These are phyloP conservation scores for Callipepla squamata DNA, from an alignment of 2,113 vertebrate species.

Conservation along the genomic window DNA sequence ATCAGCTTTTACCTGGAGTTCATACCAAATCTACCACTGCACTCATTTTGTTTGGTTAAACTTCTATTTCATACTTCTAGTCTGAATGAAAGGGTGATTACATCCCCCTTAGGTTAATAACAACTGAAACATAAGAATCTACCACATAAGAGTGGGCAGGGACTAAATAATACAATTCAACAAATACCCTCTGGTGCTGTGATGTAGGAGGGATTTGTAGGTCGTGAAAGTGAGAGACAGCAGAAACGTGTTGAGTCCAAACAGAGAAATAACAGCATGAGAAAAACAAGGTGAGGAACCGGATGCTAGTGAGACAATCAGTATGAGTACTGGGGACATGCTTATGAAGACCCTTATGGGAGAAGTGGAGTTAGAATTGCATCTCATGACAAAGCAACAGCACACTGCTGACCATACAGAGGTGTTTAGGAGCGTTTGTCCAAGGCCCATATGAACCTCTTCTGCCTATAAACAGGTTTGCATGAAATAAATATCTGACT, in stretches of 20 bases:
- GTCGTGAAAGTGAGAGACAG: neutral
- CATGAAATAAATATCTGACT: neutral
- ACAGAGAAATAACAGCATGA: neutral
- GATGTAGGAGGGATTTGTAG: neutral
- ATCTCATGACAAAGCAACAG: neutral
- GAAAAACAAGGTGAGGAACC: neutral
- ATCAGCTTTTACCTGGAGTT: constrained; percentile 10
- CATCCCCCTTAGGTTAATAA: neutral
- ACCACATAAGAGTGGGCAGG: neutral
- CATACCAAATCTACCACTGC: neutral
- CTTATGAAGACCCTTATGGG: neutral
- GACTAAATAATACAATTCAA: neutral
- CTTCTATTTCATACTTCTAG: neutral
- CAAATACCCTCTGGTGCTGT: neutral
- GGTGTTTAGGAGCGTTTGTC: neutral
- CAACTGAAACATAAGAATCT: neutral
- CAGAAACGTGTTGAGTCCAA: neutral
- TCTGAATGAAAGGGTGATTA: neutral
- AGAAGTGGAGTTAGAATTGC: neutral
- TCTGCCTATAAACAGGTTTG: neutral
- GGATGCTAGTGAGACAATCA: neutral
- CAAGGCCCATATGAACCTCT: neutral
- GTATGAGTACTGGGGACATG: neutral
- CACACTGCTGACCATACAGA: neutral
- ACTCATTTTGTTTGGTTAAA: neutral